Conservation (phyloP, 92 coral and sea anemone genomes). For the Porites divaricata region DNA sequence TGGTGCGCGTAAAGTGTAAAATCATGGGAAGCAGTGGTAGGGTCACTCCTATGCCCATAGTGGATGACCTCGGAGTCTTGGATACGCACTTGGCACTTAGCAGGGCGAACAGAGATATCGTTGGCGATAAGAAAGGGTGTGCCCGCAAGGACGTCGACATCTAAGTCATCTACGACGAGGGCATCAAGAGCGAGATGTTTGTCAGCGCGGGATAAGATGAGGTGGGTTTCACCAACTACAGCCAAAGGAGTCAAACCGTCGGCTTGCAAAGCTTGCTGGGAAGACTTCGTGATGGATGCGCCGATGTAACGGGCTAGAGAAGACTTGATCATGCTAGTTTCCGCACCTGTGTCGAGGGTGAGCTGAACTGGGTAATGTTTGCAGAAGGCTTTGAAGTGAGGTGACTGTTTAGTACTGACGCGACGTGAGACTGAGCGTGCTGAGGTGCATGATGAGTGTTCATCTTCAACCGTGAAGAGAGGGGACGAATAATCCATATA, state of each 20-base stretch:
- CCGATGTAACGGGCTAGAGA: conserved; percentile 47
- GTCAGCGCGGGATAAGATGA: conserved; percentile 37
- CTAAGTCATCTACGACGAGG: conserved; percentile 55
- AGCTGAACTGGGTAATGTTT: conserved; percentile 51
- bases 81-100: conserved; percentile 50
- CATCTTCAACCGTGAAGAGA: conserved; percentile 12
- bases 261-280: conserved; percentile 60
- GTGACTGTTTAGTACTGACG: conserved; percentile 57
- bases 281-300: conserved; percentile 23
- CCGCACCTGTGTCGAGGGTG: conserved; percentile 59
- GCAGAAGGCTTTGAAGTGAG: conserved; percentile 54
- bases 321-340: conserved; percentile 4
- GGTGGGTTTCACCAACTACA: conserved; percentile 54
- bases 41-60: conserved; percentile 11
- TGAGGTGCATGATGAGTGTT: conserved; percentile 11
- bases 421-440: conserved; percentile 48
- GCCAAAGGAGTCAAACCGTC: conserved; percentile 55
- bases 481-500: background rate
- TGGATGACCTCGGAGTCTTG: conserved; percentile 48
- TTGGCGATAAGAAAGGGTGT: conserved; percentile 63
- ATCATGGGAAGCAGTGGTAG: conserved; percentile 2
- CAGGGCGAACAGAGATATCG: conserved; percentile 68
- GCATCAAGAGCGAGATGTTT: conserved; percentile 55
- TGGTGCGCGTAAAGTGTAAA: conserved; percentile 44
- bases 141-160: conserved; percentile 67